Conservation (phyloP, 2,113 vertebrate species). For the Sinocyclocheilus anophthalmus region DNA sequence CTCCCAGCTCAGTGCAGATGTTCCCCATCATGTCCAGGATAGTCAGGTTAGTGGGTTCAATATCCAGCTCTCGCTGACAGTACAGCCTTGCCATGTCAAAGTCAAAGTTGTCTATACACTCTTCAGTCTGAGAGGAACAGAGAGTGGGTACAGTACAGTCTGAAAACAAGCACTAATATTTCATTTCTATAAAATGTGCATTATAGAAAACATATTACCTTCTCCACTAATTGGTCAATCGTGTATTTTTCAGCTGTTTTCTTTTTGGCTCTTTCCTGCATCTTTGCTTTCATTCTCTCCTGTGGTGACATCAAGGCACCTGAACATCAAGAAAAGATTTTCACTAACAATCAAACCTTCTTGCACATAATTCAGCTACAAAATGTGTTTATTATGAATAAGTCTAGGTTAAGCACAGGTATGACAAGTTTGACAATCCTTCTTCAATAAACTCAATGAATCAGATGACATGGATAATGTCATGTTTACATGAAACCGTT, state of each 20-base stretch:
- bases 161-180: neutral
- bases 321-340: slow-evolving; percentile 49
- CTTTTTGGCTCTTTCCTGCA: slow-evolving; percentile 80
- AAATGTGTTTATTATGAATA: neutral
- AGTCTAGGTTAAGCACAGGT: too few species aligned
- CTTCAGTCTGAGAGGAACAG: slow-evolving; percentile 69
- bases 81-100: slow-evolving; percentile 80
- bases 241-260: slow-evolving; percentile 79
- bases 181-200: neutral
- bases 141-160: neutral
- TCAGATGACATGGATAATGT: neutral
- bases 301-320: slow-evolving; percentile 70
- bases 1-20: slow-evolving; percentile 78
- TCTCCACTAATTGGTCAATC: slow-evolving; percentile 75
- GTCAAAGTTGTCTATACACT: slow-evolving; percentile 80
- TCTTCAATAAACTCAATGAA: neutral
- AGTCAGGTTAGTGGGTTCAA: slow-evolving; percentile 75
- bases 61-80: slow-evolving; percentile 79
- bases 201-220: slow-evolving; percentile 63
- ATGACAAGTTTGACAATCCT: neutral
- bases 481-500: neutral
- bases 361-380: neutral
- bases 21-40: slow-evolving; percentile 79
- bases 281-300: slow-evolving; percentile 77
- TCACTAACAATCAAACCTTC: neutral